phyloP scores from a whole-genome alignment of 2,888 invertebrate genomes.

The Lycophotia porphyrea region DNA sequence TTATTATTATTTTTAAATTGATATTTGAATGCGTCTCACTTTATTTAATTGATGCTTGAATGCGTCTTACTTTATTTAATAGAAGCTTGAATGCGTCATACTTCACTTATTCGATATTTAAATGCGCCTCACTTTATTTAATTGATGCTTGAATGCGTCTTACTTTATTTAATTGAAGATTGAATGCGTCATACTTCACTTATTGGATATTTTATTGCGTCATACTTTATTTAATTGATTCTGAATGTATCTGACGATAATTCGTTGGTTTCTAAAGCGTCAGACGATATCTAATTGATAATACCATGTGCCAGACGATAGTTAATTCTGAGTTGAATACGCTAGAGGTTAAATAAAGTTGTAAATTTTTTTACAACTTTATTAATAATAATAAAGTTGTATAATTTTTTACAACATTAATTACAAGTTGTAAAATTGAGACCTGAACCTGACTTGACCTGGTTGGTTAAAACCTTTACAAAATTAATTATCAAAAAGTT shows the following conservation, averaged over 20 bases:
- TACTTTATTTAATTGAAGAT: not conserved
- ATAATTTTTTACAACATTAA: too few species aligned
- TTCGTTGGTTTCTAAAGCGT: not conserved
- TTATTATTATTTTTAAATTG: too few species aligned
- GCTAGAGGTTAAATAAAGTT: not conserved
- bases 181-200: not conserved
- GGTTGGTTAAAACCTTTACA: too few species aligned
- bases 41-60: not conserved
- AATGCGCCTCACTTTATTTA: not conserved
- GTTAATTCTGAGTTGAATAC: not conserved
- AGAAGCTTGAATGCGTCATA: not conserved
- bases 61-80: not conserved
- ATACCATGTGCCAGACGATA: not conserved
- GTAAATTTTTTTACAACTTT: too few species aligned
- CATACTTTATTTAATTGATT: not conserved
- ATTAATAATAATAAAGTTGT: not conserved
- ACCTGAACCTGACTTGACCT: too few species aligned
- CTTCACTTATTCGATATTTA: not conserved
- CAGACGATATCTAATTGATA: not conserved
- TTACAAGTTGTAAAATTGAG: too few species aligned
- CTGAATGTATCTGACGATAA: not conserved
- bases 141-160: not conserved
- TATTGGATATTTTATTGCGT: not conserved
- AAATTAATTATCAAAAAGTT: too few species aligned
- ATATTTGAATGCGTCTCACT: not conserved